Conservation (phyloP, 2,113 vertebrate genomes). For the Monarcha castaneiventris region DNA sequence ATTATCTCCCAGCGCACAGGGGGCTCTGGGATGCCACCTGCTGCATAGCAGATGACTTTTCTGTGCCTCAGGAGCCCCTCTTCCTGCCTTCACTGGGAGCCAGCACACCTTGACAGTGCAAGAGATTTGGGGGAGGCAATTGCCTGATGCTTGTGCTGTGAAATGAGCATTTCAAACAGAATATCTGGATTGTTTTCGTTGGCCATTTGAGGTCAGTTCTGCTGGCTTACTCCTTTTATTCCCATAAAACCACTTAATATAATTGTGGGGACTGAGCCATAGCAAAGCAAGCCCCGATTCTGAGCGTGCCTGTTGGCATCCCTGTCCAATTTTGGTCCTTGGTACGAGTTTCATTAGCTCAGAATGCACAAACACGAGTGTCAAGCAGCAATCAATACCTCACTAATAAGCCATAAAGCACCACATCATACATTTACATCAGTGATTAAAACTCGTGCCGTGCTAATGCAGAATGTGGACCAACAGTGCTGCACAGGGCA, state of each 20-base stretch:
- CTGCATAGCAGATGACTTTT: neutral
- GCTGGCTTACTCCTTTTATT: neutral
- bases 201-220: neutral
- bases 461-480: neutral
- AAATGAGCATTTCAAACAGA: neutral
- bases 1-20: neutral
- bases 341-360: neutral
- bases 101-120: neutral
- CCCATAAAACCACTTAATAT: neutral
- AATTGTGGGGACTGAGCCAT: constrained; percentile 3
- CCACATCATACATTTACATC: neutral
- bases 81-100: neutral
- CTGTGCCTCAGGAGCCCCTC: neutral
- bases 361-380: neutral
- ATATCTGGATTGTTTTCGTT: neutral
- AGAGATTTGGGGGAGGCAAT: neutral
- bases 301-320: neutral
- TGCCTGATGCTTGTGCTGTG: neutral
- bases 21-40: neutral
- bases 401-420: neutral
- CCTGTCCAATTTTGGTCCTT: neutral
- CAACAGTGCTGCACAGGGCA: neutral
- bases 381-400: constrained; percentile 3
- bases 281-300: neutral
- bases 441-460: neutral